phyloP scores from a whole-genome alignment of 1,140 invertebrate genomes.

The Lepidurus apus region DNA sequence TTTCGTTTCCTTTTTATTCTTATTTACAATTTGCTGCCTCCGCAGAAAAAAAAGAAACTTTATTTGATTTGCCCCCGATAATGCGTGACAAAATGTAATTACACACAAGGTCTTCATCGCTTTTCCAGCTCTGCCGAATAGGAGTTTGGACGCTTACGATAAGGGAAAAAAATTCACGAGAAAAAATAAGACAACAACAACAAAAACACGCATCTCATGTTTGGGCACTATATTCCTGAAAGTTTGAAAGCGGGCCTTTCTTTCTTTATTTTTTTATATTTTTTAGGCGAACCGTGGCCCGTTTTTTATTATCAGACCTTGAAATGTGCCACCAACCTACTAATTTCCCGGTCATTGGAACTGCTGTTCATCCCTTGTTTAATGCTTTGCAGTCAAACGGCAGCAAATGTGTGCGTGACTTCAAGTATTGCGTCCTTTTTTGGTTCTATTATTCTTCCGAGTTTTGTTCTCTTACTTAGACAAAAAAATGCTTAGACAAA shows the following conservation, averaged over 20 bases:
- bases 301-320: background rate
- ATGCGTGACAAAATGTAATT: background rate
- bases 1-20: too few relatives aligned
- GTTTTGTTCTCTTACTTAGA: background rate
- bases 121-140: background rate
- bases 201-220: background rate
- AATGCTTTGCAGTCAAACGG: background rate
- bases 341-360: background rate
- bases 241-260: background rate
- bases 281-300: background rate
- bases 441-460: background rate
- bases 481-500: background rate
- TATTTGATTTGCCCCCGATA: too few relatives aligned
- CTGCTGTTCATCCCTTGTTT: background rate
- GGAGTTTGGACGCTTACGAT: background rate
- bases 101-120: background rate
- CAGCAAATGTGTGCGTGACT: background rate
- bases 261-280: background rate
- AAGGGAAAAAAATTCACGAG: too few relatives aligned
- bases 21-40: too few relatives aligned
- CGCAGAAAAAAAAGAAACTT: too few relatives aligned
- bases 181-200: background rate
- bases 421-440: background rate
- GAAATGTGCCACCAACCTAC: background rate
- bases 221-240: background rate